Percentiles rank a stretch among this genome's conserved stretches.
phyloP scores from a whole-genome alignment of 2,113 vertebrate genomes.

The Neopipo cinnamomea region DNA sequence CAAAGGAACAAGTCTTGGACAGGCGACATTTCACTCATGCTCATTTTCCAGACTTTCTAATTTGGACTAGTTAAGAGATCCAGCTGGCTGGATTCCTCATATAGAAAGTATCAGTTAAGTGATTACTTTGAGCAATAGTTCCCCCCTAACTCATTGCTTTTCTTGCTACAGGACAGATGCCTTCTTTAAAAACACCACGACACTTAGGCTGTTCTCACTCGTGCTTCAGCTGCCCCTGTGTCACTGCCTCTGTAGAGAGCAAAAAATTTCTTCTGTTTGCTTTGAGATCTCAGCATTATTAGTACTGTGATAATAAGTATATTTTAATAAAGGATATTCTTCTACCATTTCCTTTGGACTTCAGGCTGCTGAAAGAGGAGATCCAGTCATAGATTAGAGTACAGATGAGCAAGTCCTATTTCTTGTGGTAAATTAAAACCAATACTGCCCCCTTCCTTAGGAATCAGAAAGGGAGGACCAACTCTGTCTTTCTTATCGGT shows the following conservation, averaged over 20 bases:
- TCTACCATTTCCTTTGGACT: background rate
- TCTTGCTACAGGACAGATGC: background rate
- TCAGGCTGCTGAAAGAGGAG: background rate
- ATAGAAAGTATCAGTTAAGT: background rate
- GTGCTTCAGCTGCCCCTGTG: background rate
- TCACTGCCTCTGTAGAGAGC: background rate
- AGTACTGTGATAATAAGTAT: background rate
- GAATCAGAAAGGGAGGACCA: background rate
- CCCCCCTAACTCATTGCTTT: background rate
- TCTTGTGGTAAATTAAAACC: background rate
- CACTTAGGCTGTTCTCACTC: background rate
- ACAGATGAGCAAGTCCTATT: background rate
- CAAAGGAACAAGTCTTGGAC: background rate
- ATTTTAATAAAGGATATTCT: background rate
- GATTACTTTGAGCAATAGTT: background rate
- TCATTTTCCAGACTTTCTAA: background rate
- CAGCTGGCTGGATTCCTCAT: background rate
- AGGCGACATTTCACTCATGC: background rate
- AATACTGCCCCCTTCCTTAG: slow-evolving; percentile 1
- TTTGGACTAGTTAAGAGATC: background rate
- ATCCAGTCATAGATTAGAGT: background rate
- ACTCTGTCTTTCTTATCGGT: background rate
- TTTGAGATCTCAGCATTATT: background rate
- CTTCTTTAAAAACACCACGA: background rate
- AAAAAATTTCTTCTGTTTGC: background rate